Base-by-base conservation (phyloP, 2,113 vertebrate genomes). In the Helogale parvula region DNA sequence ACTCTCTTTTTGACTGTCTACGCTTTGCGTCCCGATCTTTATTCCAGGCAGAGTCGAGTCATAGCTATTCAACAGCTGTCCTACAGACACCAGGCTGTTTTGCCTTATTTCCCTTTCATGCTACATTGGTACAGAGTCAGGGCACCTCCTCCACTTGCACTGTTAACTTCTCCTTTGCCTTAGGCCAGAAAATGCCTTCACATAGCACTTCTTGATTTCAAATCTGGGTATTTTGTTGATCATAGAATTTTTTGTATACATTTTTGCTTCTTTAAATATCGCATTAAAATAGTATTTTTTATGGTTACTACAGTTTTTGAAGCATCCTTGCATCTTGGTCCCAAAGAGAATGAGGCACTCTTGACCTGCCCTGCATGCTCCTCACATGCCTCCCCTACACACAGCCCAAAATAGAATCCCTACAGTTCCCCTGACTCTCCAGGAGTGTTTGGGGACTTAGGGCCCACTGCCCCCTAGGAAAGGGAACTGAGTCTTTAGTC, bases 41-140 rank as follows among this genome's bases (percentile, higher is more conserved):
- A 25, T 14, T 87, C 76, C 15, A 60, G 54, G 90, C 74, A 41
- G 27, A 57, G 52, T 21, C 33, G 9, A 50, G 29, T 35, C 21
- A 63, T 0, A 2, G 83, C 17, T 7, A 3, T 1, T 31, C 38
- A 11, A 0, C 1, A 0, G 16, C 65, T 66, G 12, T 4, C 0
- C n/a, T 23, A 35, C 16, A 41, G 76, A 77, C 47, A 7, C 41
- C 2, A 3, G 1, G n/a, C n/a, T 27, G 13, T 29, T 29, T 11
- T 19, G 3, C 5, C 9, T 72, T 17, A 10, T 25, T n/a, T 25
- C 4, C 21, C 9, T 79, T 69, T n/a, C 45, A 35, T 0, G 10
- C 25, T 65, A 1, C 11, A 2, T 0, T 13, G 52, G 12, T 9
- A 19, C 8, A 8, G 7, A 47, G 27, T 3, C 3, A 52, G 17